Evolutionary conservation across 2,797 vertebrate species (phyloP), one percentile per base, ranked within the genome.

Genomic region (Eurystomus glaucurus): DNA sequence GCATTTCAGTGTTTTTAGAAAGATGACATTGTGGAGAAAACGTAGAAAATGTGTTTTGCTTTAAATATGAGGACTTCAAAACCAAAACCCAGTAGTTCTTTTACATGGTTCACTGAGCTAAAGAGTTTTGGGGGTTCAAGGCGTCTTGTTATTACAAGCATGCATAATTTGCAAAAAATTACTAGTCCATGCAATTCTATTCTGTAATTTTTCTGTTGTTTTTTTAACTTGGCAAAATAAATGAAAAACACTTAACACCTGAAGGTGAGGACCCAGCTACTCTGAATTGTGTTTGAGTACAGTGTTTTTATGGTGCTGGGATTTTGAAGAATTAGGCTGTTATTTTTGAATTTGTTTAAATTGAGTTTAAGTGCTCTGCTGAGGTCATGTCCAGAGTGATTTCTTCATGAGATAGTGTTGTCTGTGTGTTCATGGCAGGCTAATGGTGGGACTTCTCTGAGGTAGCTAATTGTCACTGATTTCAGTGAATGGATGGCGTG

Each of bases 61-160:
- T 84, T 92, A 84, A 94, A 86, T 88, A 92, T 89, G 91, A 88
- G 88, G 37, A 33, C 61, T 87, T 86, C 33, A 76, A 85, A 94
- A 96, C 35, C 82, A 88, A 74, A 92, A 35, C 39, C 29, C 75
- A 78, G 52, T 55, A 22, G n/a, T 95, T 94, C 52, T 88, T 93
- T 77, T 66, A 55, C 43, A 35, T 29, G 43, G 64, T 78, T 93
- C 61, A 20, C 28, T 48, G 85, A 85, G 52, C 57, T 90, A 57
- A 90, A 55, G 62, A 66, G 57, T 90, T 86, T 66, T 14, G 60
- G 48, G 46, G 64, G 21, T 78, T 75, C 54, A 31, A 86, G 79
- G 54, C 69, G 86, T 91, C 77, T 57, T 84, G 79, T 70, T 91
- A 45, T 80, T 86, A 62, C 5, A 33, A 39, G 20, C 35, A 7